A percentile compares a stretch with the other conserved stretches of the same genome.
Conservation (phyloP, 2,888 invertebrate genomes). For the Acleris sparsana region DNA sequence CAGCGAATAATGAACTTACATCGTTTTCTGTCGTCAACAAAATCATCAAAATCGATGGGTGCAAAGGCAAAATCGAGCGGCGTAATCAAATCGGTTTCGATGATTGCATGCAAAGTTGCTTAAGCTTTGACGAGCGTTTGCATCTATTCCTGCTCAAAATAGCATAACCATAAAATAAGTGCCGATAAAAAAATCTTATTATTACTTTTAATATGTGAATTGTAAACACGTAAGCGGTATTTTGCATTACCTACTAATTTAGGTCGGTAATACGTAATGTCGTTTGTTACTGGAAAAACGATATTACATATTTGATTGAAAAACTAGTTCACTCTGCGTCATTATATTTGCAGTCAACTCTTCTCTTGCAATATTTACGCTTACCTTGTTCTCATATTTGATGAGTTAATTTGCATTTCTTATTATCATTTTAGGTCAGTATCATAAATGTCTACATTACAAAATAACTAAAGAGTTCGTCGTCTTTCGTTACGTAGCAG, state of each 20-base stretch:
- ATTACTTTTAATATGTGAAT: too few relatives aligned
- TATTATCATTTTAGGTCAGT: constrained; percentile 35
- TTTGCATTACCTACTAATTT: too few relatives aligned
- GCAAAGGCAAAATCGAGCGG: background rate
- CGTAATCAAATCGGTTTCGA: constrained; percentile 8
- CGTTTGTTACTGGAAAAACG: background rate
- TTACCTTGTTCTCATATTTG: constrained; percentile 23
- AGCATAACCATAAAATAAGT: background rate
- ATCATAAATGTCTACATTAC: constrained; percentile 14
- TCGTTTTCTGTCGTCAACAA: background rate
- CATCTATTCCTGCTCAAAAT: background rate
- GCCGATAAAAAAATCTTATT: too few relatives aligned
- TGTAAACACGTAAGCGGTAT: too few relatives aligned
- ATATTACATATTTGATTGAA: constrained; percentile 3
- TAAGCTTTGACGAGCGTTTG: too few relatives aligned
- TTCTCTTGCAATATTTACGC: constrained; percentile 26
- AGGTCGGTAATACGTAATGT: too few relatives aligned
- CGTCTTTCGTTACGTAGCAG: background rate
- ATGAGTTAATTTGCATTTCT: constrained; percentile 27
- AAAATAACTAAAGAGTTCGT: constrained; percentile 2
- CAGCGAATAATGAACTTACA: too few relatives aligned
- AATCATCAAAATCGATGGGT: background rate
- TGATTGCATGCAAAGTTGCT: constrained; percentile 5
- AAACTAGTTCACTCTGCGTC: constrained; percentile 25
- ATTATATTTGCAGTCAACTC: constrained; percentile 19